Base-by-base conservation (phyloP, 2,888 invertebrate genomes). In the Plebejus argus region DNA sequence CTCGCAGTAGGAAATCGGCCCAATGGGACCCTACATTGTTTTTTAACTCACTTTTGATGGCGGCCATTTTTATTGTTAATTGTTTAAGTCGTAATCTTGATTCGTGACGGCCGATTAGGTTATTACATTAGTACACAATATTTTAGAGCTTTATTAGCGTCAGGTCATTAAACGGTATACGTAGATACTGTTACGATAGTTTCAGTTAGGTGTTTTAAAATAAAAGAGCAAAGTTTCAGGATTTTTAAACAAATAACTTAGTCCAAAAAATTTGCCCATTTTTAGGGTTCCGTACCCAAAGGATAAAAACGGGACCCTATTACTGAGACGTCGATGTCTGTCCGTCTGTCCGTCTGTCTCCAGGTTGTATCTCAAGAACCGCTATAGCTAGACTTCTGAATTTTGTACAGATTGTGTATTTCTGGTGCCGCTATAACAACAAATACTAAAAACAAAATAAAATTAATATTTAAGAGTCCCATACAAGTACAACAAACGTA, bases 1-100 rank as follows among this genome's bases (percentile, higher is more conserved):
- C 86, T 88, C 88, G 85, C 89, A 87, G 88, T 85, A 84, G 88
- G 89, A 84, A 86, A 83, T 84, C 85, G 86, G 76, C 35, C 87
- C 86, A 74, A 53, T 53, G 28, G 15, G 15, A 53, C 49, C 74
- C 28, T 53, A 49, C 45, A 74, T 74, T 74, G 74, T 74, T 74
- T 74, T 79, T 78, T 53, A 56, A 58, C 66, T 71, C 45, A 61
- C 76, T 76, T 76, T 79, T 77, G 74, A 75, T 28, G 66, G 53
- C 49, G 76, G 76, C 78, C 75, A 78, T 79, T 78, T 79, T 49
- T 66, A 66, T 80, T 76, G 78, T 74, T 74, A 53, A 74, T 74
- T 74, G 53, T 74, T 74, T 45, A 33, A 35, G 35, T 35, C 45
- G 74, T 74, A 74, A 74, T 28, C 49, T 49, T 28, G 45, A 28